phyloP scores from a whole-genome alignment of 2,888 invertebrate genomes.

The Meghimatium bilineatum region DNA sequence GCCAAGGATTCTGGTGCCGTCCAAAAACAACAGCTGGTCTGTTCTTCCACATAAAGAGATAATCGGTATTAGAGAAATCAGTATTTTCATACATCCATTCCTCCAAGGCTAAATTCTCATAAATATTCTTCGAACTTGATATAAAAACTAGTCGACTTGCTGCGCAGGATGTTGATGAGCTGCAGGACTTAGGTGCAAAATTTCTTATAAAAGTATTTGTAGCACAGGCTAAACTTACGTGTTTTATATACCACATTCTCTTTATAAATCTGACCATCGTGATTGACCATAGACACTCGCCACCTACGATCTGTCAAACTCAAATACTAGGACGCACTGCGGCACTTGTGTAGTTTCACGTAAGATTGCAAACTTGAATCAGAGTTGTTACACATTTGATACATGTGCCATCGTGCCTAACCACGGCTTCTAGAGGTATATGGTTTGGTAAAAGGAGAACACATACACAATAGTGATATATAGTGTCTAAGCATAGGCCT shows the following conservation, averaged over 20 bases:
- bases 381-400: no score
- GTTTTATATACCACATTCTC: conserved; percentile 1
- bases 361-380: no score
- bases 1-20: conserved; percentile 97
- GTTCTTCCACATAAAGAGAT: conserved; percentile 92
- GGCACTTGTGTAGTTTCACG: no score
- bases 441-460: no score
- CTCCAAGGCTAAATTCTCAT: conserved; percentile 94
- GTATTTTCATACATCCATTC: conserved; percentile 95
- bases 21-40: conserved; percentile 96
- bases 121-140: conserved; percentile 93
- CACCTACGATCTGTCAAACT: no score
- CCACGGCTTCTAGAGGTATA: no score
- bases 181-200: neutral
- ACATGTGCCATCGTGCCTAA: no score
- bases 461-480: no score
- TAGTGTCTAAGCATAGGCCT: no score
- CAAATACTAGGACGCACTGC: no score
- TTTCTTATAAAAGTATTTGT: neutral
- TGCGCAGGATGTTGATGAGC: neutral
- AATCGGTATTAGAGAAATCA: conserved; percentile 88
- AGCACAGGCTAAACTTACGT: neutral
- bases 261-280: neutral
- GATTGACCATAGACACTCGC: no score
- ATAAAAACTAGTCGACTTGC: conserved; percentile 76